Conservation (phyloP, 2,888 invertebrate species). For the Nebria brevicollis region DNA sequence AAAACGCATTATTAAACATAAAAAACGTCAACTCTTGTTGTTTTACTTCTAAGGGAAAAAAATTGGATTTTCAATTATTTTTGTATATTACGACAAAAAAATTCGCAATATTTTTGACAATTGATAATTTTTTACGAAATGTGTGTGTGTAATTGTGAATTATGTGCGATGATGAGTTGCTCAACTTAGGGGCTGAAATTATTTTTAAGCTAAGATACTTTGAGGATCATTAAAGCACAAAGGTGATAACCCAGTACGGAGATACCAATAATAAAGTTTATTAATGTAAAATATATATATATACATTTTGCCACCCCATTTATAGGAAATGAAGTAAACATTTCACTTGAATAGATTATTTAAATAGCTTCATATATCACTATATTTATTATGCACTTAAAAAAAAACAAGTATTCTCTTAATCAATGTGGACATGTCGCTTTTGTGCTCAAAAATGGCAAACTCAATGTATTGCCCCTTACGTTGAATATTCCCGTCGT, state of each 20-base stretch:
- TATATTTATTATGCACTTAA: too few species aligned
- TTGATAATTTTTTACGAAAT: constrained; percentile 32
- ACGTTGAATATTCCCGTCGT: background rate
- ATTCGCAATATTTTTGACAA: constrained; percentile 36
- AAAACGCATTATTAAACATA: background rate
- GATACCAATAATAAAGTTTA: too few species aligned
- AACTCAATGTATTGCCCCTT: background rate
- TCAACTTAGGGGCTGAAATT: background rate
- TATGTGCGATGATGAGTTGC: background rate
- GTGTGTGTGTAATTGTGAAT: constrained; percentile 32
- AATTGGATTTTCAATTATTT: constrained; percentile 5
- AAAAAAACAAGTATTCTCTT: too few species aligned
- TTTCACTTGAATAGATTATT: too few species aligned
- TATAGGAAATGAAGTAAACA: too few species aligned
- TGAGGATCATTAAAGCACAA: too few species aligned
- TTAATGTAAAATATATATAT: too few species aligned
- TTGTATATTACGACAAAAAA: constrained; percentile 35
- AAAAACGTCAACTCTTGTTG: background rate
- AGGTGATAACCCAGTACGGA: too few species aligned
- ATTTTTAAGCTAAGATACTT: too few species aligned
- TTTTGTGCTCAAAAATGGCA: background rate
- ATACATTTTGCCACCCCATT: too few species aligned
- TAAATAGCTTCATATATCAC: too few species aligned
- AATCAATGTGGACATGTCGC: background rate
- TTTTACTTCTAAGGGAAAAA: background rate